Base-by-base conservation (phyloP, 2,113 vertebrate genomes). In the Seriola aureovittata region DNA sequence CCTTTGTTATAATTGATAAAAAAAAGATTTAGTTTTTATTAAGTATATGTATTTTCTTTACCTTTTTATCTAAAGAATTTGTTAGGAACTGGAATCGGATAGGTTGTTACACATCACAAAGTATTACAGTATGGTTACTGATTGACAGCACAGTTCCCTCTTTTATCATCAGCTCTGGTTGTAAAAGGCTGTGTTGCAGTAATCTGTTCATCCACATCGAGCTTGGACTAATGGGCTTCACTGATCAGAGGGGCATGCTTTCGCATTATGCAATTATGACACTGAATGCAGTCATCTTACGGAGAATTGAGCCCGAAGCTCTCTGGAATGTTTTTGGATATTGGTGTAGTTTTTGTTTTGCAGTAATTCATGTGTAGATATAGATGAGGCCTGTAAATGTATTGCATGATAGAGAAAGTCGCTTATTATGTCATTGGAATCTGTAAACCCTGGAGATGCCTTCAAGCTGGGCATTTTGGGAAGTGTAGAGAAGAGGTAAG, bases 401-500 rank as follows among this genome's bases (percentile, higher is more conserved):
- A 17, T 12, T 59, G 68, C 36, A 19, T 66, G 52, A 48, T 8
- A 50, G 44, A 10, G 6, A 75, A 44, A 42, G 11, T 59, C 52
- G 25, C 54, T 65, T 50, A 65, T 34, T 1, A 89, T 88, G 82
- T 6, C 38, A 1, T 23, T 91, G 67, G 79, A 88, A 4, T 60
- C 59, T 64, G 4, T 87, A 38, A 78, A 44, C n/a, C 71, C 81
- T 1, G 82, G 63, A 29, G 85, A 87, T 84, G 82, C 89, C 73
- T 92, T 90, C 75, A 94, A 89, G 29, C 58, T 90, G 48, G 73
- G 84, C 7, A 75, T 91, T 86, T 85, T 93, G 50, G 83, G 75
- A 54, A 88, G 85, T 69, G 62, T 85, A 70, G 76, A 87, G 64
- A 93, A 86, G 78, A 92, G 92, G 92, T 93, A 84, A 90, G 92